Evolutionary conservation across 2,888 invertebrate genomes (phyloP).

Genomic region (Colletes collaris): DNA sequence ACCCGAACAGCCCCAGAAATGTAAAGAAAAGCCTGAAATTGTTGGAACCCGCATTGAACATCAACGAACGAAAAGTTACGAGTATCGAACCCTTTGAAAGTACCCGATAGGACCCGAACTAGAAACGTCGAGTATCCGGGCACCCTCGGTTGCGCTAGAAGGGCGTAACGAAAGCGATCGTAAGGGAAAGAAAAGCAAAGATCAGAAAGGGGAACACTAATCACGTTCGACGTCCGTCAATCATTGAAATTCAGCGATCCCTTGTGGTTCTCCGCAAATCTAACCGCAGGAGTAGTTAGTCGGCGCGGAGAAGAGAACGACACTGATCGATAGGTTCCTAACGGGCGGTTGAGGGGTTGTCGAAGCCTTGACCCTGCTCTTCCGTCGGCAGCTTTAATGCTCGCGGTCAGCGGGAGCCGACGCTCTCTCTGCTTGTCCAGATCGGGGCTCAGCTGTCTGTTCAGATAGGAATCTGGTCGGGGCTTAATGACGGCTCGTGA

Average conservation of each 20-base stretch:
- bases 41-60: too few species aligned
- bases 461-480: conserved; percentile 79
- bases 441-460: conserved; percentile 73
- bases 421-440: conserved; percentile 62
- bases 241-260: conserved; percentile 62
- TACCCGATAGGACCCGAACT: too few species aligned
- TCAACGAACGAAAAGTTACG: too few species aligned
- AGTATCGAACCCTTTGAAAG: too few species aligned
- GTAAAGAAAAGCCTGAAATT: too few species aligned
- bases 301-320: conserved; percentile 59
- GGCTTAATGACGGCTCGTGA: conserved; percentile 80
- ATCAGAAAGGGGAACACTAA: conserved; percentile 69
- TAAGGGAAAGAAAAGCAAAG: conserved; percentile 17
- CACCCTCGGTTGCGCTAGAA: conserved; percentile 34
- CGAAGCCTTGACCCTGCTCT: conserved; percentile 77
- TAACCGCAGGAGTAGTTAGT: conserved; percentile 59
- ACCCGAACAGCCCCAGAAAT: too few species aligned
- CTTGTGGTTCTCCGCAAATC: conserved; percentile 59
- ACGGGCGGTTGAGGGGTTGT: conserved; percentile 70
- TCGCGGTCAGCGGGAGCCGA: conserved; percentile 58
- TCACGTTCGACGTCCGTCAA: conserved; percentile 74
- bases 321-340: conserved; percentile 79
- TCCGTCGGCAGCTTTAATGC: conserved; percentile 73
- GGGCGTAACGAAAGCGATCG: conserved; percentile 16
- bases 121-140: too few species aligned